These are phyloP conservation scores for Dicycla oo DNA, from an alignment of 2,888 invertebrate genomes.

Conservation along the genomic window DNA sequence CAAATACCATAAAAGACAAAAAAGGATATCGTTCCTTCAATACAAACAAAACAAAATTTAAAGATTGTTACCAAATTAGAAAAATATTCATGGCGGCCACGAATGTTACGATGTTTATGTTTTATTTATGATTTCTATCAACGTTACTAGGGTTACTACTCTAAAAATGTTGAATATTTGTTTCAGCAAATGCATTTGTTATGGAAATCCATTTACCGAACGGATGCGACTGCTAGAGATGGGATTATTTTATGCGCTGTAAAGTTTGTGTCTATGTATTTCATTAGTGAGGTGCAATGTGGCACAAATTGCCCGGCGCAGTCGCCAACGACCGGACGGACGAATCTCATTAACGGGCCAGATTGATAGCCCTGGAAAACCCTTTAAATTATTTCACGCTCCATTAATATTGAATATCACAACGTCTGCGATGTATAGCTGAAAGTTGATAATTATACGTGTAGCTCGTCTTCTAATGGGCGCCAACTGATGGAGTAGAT, in stretches of 20 bases:
- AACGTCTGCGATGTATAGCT: constrained; percentile 67
- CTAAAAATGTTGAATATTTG: constrained; percentile 31
- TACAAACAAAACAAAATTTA: constrained; percentile 31
- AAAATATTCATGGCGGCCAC: constrained; percentile 31
- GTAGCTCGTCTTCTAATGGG: constrained; percentile 34
- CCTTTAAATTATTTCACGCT: constrained; percentile 87
- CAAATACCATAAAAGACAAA: constrained; percentile 5
- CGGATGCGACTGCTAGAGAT: constrained; percentile 47
- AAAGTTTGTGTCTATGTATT: constrained; percentile 69
- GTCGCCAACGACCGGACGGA: constrained; percentile 80
- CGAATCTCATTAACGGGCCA: constrained; percentile 87
- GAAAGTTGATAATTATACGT: constrained; percentile 68
- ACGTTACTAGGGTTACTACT: constrained; percentile 24
- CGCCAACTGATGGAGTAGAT: constrained; percentile 18
- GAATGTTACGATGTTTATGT: constrained; percentile 21
- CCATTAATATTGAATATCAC: constrained; percentile 86
- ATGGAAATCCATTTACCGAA: constrained; percentile 47
- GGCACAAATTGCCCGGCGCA: constrained; percentile 85
- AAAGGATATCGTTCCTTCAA: neutral
- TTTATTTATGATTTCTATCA: constrained; percentile 38
- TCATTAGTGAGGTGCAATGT: constrained; percentile 84
- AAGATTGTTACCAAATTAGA: constrained; percentile 9
- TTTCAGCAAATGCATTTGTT: constrained; percentile 17
- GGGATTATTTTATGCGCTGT: constrained; percentile 63
- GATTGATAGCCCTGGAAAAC: constrained; percentile 88